These are phyloP conservation scores for Pseudochirops corinnae DNA, from an alignment of 2,797 vertebrate species.

Conservation along the genomic window DNA sequence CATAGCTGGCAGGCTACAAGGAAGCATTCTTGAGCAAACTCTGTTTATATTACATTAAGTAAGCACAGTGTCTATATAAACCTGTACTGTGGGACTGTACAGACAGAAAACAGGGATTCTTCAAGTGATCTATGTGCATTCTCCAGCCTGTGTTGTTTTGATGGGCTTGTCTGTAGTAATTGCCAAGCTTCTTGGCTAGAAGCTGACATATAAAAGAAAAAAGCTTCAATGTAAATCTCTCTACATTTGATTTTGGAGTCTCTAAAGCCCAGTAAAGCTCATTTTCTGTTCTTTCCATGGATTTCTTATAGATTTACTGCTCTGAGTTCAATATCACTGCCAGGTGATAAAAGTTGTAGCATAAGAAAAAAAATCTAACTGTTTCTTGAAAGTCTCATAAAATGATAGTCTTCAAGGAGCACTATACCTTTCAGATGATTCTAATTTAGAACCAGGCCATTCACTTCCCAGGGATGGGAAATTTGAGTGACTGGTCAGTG, in stretches of 20 bases:
- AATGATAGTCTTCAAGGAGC: conserved; percentile 66
- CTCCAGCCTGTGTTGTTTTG: not conserved
- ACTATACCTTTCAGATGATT: conserved; percentile 50
- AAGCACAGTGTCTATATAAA: conserved; percentile 32
- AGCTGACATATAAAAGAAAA: conserved; percentile 45
- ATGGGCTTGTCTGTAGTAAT: not conserved
- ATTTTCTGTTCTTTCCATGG: conserved; percentile 69
- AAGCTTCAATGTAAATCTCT: conserved; percentile 54
- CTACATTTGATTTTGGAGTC: conserved; percentile 59
- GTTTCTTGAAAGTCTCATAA: conserved; percentile 75
- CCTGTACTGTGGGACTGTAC: not conserved
- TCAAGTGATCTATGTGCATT: not conserved
- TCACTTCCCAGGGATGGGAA: conserved; percentile 52
- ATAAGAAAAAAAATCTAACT: conserved; percentile 66
- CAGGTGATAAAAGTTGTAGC: conserved; percentile 61
- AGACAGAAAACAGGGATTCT: not conserved
- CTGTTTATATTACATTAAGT: conserved; percentile 36
- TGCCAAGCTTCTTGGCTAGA: not conserved
- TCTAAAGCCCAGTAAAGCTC: conserved; percentile 66
- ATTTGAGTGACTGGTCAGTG: conserved; percentile 57
- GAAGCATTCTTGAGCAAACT: not conserved
- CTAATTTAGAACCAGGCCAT: conserved; percentile 66
- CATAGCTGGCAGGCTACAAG: not conserved
- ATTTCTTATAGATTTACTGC: conserved; percentile 72
- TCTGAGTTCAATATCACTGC: conserved; percentile 63